phyloP scores from a whole-genome alignment of 1,140 invertebrate genomes.

The Musca domestica region DNA sequence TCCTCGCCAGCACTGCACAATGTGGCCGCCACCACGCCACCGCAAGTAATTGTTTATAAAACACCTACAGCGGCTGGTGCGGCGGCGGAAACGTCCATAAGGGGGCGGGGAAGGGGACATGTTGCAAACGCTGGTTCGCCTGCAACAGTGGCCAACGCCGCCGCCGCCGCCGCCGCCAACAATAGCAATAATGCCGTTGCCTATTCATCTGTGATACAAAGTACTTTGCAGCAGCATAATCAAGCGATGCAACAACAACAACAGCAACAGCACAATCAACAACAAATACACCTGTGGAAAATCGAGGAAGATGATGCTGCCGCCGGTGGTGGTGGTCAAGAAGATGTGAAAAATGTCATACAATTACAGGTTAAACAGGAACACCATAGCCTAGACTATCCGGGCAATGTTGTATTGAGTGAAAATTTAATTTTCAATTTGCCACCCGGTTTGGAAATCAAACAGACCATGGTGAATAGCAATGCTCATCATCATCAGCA shows the following conservation, averaged over 20 bases:
- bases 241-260: slow-evolving; percentile 35
- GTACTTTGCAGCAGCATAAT: slow-evolving; percentile 42
- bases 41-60: slow-evolving; percentile 51
- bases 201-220: slow-evolving; percentile 54
- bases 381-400: slow-evolving; percentile 44
- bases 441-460: slow-evolving; percentile 49
- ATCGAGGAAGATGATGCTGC: slow-evolving; percentile 35
- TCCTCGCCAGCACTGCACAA: slow-evolving; percentile 43
- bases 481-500: slow-evolving; percentile 23
- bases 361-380: slow-evolving; percentile 50
- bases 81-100: slow-evolving; percentile 34
- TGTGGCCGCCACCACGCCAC: slow-evolving; percentile 39
- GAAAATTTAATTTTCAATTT: slow-evolving; percentile 51
- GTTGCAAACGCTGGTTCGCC: slow-evolving; percentile 46
- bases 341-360: slow-evolving; percentile 49
- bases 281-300: slow-evolving; percentile 42
- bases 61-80: slow-evolving; percentile 32
- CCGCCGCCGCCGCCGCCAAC: slow-evolving; percentile 38
- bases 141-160: slow-evolving; percentile 34
- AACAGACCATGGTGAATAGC: slow-evolving; percentile 41
- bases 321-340: slow-evolving; percentile 23
- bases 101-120: slow-evolving; percentile 30
- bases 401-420: slow-evolving; percentile 30
- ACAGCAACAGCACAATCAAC: slow-evolving; percentile 30
- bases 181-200: slow-evolving; percentile 38